Conservation (phyloP, 2,888 invertebrate species). For the Cephus spinipes region DNA sequence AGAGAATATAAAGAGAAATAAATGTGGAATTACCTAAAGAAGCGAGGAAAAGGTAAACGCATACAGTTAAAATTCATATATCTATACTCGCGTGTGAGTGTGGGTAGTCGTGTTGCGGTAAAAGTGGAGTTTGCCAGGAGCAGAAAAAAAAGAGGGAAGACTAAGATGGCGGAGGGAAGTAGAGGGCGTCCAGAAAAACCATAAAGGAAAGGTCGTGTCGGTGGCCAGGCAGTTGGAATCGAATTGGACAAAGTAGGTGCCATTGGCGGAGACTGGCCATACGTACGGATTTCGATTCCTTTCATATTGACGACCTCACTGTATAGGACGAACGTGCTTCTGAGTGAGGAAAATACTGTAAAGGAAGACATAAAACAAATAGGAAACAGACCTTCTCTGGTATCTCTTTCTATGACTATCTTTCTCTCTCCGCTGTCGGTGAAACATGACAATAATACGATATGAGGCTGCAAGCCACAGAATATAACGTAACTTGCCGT, state of each 20-base stretch:
- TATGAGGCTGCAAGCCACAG: constrained; percentile 57
- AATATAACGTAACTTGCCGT: constrained; percentile 56
- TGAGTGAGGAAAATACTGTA: constrained; percentile 1
- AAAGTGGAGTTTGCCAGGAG: background rate
- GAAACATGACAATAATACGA: constrained; percentile 59
- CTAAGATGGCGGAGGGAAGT: background rate
- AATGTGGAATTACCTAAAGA: background rate
- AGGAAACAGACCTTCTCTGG: constrained; percentile 42
- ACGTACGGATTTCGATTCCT: constrained; percentile 4
- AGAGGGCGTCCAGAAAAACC: background rate
- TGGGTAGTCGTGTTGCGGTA: constrained; percentile 6
- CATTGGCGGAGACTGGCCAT: background rate
- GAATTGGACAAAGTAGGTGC: constrained; percentile 7
- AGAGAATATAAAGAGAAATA: background rate
- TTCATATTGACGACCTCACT: background rate
- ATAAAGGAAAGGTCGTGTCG: background rate
- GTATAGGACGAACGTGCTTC: background rate
- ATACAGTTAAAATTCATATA: constrained; percentile 13
- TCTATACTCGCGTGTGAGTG: constrained; percentile 12
- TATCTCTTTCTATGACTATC: constrained; percentile 29
- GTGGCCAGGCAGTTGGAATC: background rate
- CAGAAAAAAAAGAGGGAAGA: background rate
- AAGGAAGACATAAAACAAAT: constrained; percentile 41
- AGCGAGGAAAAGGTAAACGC: constrained; percentile 6
- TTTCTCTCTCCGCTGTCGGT: constrained; percentile 42